Base-by-base conservation (phyloP, 2,113 vertebrate genomes). In the Hirundichthys speculiger region DNA sequence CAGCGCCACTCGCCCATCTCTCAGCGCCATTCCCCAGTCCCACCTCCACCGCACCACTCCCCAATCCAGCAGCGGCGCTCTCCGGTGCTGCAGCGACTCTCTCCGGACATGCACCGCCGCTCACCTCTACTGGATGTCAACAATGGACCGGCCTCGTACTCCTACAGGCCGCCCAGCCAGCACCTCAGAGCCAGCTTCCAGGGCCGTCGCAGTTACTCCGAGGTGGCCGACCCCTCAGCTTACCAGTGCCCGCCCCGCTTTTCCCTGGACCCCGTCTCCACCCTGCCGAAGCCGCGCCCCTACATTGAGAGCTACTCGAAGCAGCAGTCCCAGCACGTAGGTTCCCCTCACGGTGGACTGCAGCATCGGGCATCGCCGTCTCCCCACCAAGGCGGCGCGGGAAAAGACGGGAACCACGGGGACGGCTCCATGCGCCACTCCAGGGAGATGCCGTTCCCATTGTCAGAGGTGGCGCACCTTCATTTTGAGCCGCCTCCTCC, bases 141-240 rank as follows among this genome's bases (percentile, higher is more conserved):
- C 41, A 16, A 93, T 13, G 91, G 93, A 2, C 96, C 96, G 10
- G 91, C 94, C 47, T 93, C 86, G 18, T 98, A 97, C 56, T 89
- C 95, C 71, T 91, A 90, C 85, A 94, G 96, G 47, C 95, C 95
- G 0, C 85, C 95, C 20, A 94, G 92, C 69, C 96, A 97, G 51
- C 96, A 96, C 86, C 92, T 95, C 80, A 93, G 96, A 57, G 96
- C 96, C 22, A 95, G 95, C 69, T 99, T 99, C 91, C 96, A 98
- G 73, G 96, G 96, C 8, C 95, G 96, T 0, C 94, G 97, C 53
- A 98, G 96, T 76, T 98, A 99, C 89, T 99, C 96, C 0, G 97
- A 99, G 90, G 93, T 96, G 43, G 92, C 92, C 0, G 96, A 96
- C 87, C 94, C 94, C 12, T 95, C 95, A 0, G 90, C 93, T 55